Evolutionary conservation across 2,113 vertebrate species (phyloP), one percentile per base, ranked within the genome.

Genomic region (Bubalus kerabau): DNA sequence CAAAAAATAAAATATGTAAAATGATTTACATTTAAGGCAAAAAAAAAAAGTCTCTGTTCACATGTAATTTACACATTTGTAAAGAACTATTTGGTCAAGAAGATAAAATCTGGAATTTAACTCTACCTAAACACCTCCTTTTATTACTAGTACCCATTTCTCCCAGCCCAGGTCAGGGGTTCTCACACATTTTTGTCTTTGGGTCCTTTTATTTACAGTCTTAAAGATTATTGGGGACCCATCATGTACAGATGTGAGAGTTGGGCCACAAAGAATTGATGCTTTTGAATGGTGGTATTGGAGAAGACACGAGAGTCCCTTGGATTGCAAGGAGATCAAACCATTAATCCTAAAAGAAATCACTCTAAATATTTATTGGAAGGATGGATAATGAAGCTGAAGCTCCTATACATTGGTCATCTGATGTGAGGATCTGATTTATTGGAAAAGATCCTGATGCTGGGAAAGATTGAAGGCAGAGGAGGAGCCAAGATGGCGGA

Each of bases 201-300:
- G 62, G 21, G 24, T n/a, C 62, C 40, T 23, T 48, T 36, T 46
- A 48, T 48, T 36, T 57, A 57, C 1, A n/a, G 50, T 52, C 36
- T 56, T 84, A 46, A 32, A 46, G 56, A 71, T 43, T 43, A 67
- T 0, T 71, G 13, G 16, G 62, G 40, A 19, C 6, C 15, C 0
- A 2, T 43, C 71, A 76, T 76, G 71, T 76, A 26, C 71, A 76
- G 36, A 76, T 26, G 12, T 76, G 40, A 76, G 12, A 76, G 23
- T 14, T 76, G 36, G 71, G 23, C 71, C 71, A 76, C 71, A 43
- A 71, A 76, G 40, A 76, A 76, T 76, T 76, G 71, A 43, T 43
- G 6, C 40, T 76, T 76, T 43, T 26, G 71, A 76, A 43, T 7
- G 26, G 71, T 43, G 36, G 21, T 76, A 26, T 26, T 76, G 36